Base-by-base conservation (phyloP, 2,888 invertebrate genomes). In the Meliscaeva auricollis region DNA sequence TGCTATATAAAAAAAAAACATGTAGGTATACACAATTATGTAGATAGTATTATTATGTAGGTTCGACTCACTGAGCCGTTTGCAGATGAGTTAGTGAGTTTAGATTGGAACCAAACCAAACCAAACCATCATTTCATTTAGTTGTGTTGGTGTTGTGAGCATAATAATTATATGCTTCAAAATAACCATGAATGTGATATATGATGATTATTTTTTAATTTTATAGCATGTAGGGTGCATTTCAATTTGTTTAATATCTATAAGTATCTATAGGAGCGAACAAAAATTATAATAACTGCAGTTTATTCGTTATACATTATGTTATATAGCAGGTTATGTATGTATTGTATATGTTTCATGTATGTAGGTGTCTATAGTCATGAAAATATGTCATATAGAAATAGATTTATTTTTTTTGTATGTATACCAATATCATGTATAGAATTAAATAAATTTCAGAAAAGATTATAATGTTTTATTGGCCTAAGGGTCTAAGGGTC, bases 111-210 rank as follows among this genome's bases (percentile, higher is more conserved):
- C 64, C 68, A 38, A 70, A 66, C 79, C 70, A 79, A 70, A 75
- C 64, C 68, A 38, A 70, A 66, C 79, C 70, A 79, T 46, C 30
- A 70, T 35, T 50, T 50, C 74, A 70, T 38, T 58, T 26, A 52
- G 58, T 58, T 44, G 64, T 41, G 41, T 17, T 41, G 22, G 50
- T n/a, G 22, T 7, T 26, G 77, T 72, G 82, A 77, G 77, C 38
- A 82, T 82, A 78, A 78, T 83, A 54, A 54, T 54, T n/a, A 44
- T 44, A 83, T 73, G 69, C 78, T 69, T 83, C 73, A 78, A 78
- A 83, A 26, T 83, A 54, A 52, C 30, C 15, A 54, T 54, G 78
- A 83, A 56, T 73, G 64, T 68, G 82, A 82, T 73, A 82, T 73
- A 78, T 73, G 54, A 83, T 73, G 46, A 68, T 78, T 83, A 68